Conservation (phyloP, 92 coral and sea anemone genomes). For the Phenganax subtilis region DNA sequence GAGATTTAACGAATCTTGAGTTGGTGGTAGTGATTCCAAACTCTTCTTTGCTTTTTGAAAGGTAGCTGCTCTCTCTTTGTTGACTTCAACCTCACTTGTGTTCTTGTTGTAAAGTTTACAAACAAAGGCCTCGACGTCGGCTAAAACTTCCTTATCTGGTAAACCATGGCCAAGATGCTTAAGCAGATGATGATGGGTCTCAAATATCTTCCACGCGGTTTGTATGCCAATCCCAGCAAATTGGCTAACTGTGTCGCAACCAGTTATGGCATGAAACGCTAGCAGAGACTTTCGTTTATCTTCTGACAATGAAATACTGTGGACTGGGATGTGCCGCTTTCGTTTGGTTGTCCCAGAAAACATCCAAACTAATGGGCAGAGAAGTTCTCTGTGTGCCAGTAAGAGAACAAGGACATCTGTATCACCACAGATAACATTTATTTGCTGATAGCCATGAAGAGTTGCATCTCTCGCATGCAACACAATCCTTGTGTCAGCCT, state of each 20-base stretch:
- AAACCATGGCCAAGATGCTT: slow-evolving; percentile 42
- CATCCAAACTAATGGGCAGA: slow-evolving; percentile 59
- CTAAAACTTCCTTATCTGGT: slow-evolving; percentile 28
- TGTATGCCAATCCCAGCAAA: slow-evolving; percentile 35
- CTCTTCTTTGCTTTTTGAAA: slow-evolving; percentile 53
- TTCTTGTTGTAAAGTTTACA: slow-evolving; percentile 50
- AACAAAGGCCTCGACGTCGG: slow-evolving; percentile 64
- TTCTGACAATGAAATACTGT: slow-evolving; percentile 43
- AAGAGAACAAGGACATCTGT: slow-evolving; percentile 59
- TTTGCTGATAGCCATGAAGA: slow-evolving; percentile 51
- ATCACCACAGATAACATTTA: slow-evolving; percentile 56
- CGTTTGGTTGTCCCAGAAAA: slow-evolving; percentile 57
- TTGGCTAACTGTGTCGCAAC: slow-evolving; percentile 34
- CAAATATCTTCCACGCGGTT: slow-evolving; percentile 35
- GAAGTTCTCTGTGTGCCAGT: slow-evolving; percentile 53
- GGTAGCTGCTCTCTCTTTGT: slow-evolving; percentile 44
- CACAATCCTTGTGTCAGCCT: slow-evolving; percentile 57
- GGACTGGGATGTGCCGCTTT: slow-evolving; percentile 51
- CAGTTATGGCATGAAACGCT: slow-evolving; percentile 39
- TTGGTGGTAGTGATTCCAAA: slow-evolving; percentile 46
- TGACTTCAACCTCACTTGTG: slow-evolving; percentile 35
- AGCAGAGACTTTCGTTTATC: slow-evolving; percentile 50
- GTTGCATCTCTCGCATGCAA: slow-evolving; percentile 62
- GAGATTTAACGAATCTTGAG: slow-evolving; percentile 36
- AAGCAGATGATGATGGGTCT: slow-evolving; percentile 10